These are phyloP conservation scores for Holcopasites calliopsidis DNA, from an alignment of 1,140 invertebrate genomes.

Conservation along the genomic window DNA sequence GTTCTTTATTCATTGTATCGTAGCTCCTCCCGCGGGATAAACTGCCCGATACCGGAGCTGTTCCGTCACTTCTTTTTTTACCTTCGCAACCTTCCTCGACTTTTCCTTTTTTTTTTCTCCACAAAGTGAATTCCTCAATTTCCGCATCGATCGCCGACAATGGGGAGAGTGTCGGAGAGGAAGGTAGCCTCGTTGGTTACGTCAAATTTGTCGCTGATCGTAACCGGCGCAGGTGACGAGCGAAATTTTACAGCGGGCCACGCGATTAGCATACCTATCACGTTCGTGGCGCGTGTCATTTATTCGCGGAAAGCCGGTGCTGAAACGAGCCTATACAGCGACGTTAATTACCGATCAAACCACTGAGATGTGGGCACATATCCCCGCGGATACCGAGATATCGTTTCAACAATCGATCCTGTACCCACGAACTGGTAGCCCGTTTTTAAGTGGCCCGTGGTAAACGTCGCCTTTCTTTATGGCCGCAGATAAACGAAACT, in stretches of 20 bases:
- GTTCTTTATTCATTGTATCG: slow-evolving; percentile 73
- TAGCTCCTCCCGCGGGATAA: slow-evolving; percentile 53
- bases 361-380: slow-evolving; percentile 37
- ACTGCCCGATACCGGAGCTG: slow-evolving; percentile 59
- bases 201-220: slow-evolving; percentile 57
- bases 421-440: not conserved
- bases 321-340: slow-evolving; percentile 32
- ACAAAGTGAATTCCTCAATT: not conserved
- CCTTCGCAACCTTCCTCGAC: not conserved
- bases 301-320: slow-evolving; percentile 34
- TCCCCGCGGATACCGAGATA: slow-evolving; percentile 23
- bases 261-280: slow-evolving; percentile 65
- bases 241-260: slow-evolving; percentile 31
- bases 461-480: slow-evolving; percentile 30
- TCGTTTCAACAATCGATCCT: slow-evolving; percentile 42
- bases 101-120: not conserved
- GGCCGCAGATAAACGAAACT: slow-evolving; percentile 2
- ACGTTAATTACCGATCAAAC: slow-evolving; percentile 48
- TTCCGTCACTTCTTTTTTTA: slow-evolving; percentile 8
- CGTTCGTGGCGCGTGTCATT: slow-evolving; percentile 42
- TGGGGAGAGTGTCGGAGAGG: not conserved
- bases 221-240: slow-evolving; percentile 59
- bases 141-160: not conserved
- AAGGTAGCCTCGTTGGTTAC: not conserved
- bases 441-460: not conserved